These are phyloP conservation scores for Scleropages formosus DNA, from an alignment of 2,797 vertebrate species.

Conservation along the genomic window DNA sequence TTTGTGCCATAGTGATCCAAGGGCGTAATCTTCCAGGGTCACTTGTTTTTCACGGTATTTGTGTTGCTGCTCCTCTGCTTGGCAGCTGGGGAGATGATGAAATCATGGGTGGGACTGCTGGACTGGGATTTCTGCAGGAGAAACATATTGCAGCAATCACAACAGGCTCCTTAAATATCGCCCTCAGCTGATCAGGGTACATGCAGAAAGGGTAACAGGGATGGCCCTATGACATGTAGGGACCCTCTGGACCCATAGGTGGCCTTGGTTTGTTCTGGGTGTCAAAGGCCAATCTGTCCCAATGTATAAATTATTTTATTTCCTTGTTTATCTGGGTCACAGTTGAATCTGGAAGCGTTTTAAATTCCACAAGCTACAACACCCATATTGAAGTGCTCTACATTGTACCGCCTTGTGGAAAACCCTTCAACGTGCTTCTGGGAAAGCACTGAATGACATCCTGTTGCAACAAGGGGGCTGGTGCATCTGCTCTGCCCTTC, in stretches of 20 bases:
- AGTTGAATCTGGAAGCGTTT: conserved; percentile 51
- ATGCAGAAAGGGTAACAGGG: conserved; percentile 27
- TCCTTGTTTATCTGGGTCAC: conserved; percentile 45
- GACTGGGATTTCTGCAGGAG: conserved; percentile 27
- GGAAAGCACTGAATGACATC: conserved; percentile 50
- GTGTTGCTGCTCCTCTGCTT: background rate
- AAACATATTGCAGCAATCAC: conserved; percentile 37
- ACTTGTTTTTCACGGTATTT: background rate
- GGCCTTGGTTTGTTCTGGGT: conserved; percentile 3
- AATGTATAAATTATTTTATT: background rate
- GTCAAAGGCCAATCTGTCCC: conserved; percentile 12
- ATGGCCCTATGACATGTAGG: conserved; percentile 17
- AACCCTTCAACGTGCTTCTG: conserved; percentile 43
- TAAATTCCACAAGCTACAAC: conserved; percentile 33
- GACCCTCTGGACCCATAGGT: conserved; percentile 21
- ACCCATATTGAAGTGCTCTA: background rate
- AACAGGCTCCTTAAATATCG: conserved; percentile 12
- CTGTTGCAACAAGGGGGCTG: conserved; percentile 24
- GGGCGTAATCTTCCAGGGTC: background rate
- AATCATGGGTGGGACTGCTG: conserved; percentile 28
- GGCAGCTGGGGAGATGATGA: background rate
- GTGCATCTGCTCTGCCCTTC: conserved; percentile 52
- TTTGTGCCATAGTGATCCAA: background rate
- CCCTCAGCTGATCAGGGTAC: conserved; percentile 15
- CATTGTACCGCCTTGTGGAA: conserved; percentile 37